Evolutionary conservation across 1,140 invertebrate genomes (phyloP).

Genomic region (Sarcophaga bullata): DNA sequence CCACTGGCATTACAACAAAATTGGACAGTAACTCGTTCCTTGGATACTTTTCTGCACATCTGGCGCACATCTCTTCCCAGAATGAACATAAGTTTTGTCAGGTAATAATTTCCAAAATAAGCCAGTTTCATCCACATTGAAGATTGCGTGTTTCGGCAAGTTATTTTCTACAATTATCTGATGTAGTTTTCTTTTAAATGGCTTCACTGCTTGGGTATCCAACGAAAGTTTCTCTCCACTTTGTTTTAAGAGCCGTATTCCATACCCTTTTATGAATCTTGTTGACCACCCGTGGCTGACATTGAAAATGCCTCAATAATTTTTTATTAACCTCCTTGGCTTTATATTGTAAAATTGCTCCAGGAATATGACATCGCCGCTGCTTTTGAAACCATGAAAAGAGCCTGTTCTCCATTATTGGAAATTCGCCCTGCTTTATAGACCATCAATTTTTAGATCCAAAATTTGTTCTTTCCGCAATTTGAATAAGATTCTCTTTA

Average conservation of each 20-base stretch:
- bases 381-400: not conserved
- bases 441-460: not conserved
- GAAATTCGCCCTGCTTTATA: not conserved
- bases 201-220: slow-evolving; percentile 47
- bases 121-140: slow-evolving; percentile 65
- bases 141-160: slow-evolving; percentile 57
- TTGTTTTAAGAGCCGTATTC: slow-evolving; percentile 49
- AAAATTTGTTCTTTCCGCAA: not conserved
- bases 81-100: slow-evolving; percentile 55
- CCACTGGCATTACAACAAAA: slow-evolving; percentile 53
- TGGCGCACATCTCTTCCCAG: slow-evolving; percentile 50
- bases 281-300: slow-evolving; percentile 63
- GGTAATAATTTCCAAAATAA: slow-evolving; percentile 64
- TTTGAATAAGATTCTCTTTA: not conserved
- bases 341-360: not conserved
- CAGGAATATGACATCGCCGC: slow-evolving; percentile 25
- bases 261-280: slow-evolving; percentile 55
- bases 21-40: slow-evolving; percentile 48
- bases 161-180: slow-evolving; percentile 50
- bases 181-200: slow-evolving; percentile 48
- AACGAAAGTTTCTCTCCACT: slow-evolving; percentile 57
- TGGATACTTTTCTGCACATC: slow-evolving; percentile 54
- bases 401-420: not conserved
- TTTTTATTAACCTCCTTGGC: slow-evolving; percentile 19
- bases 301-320: slow-evolving; percentile 47